Evolutionary conservation across 1,140 invertebrate genomes (phyloP).

Genomic region (Drosophila lacertosa): DNA sequence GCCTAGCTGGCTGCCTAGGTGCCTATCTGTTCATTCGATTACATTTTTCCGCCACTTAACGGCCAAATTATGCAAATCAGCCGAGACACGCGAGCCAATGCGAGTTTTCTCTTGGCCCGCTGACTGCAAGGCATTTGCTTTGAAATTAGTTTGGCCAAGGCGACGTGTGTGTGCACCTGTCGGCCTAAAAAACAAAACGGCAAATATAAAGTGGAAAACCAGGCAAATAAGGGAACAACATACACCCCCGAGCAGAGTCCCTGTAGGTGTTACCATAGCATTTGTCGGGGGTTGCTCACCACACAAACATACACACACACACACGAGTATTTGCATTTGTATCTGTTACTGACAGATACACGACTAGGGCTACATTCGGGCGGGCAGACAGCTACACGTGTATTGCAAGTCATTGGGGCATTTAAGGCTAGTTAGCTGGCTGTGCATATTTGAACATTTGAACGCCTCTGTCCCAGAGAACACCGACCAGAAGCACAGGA

Average conservation of each 20-base stretch:
- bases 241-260: constrained; percentile 6
- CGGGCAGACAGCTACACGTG: constrained; percentile 28
- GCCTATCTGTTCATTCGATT: constrained; percentile 69
- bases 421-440: constrained; percentile 34
- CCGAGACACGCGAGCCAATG: constrained; percentile 31
- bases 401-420: constrained; percentile 45
- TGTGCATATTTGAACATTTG: constrained; percentile 3
- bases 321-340: constrained; percentile 7
- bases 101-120: not conserved
- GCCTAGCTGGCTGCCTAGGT: not conserved
- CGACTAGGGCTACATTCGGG: not conserved
- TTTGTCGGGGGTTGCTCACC: constrained; percentile 29
- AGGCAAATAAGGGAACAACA: constrained; percentile 14
- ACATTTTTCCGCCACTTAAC: constrained; percentile 74
- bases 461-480: not conserved
- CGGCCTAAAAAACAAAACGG: constrained; percentile 18
- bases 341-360: constrained; percentile 34
- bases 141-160: constrained; percentile 66
- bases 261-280: constrained; percentile 32
- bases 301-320: constrained; percentile 3
- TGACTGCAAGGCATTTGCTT: constrained; percentile 62
- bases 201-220: not conserved
- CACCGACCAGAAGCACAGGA: not conserved
- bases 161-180: constrained; percentile 67
- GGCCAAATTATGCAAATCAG: constrained; percentile 70